Evolutionary conservation across 2,797 vertebrate species (phyloP).

Genomic region (Mus spretus): DNA sequence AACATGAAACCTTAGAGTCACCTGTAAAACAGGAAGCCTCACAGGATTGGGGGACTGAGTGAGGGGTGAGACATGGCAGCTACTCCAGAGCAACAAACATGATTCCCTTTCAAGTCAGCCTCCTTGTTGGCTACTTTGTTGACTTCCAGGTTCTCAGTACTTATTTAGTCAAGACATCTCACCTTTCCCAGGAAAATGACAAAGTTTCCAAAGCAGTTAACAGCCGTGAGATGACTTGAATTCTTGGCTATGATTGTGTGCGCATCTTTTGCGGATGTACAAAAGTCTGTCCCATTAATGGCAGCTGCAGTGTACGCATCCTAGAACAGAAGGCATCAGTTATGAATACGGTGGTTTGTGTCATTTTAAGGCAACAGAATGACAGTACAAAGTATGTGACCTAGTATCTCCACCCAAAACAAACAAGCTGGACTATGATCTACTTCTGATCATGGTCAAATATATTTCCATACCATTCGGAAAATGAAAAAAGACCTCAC

Average conservation of each 20-base stretch:
- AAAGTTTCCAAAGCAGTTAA: constrained; percentile 88
- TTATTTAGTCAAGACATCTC: constrained; percentile 67
- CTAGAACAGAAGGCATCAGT: constrained; percentile 85
- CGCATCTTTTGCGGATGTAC: constrained; percentile 88
- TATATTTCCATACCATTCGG: neutral
- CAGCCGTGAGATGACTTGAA: constrained; percentile 82
- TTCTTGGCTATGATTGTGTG: constrained; percentile 85
- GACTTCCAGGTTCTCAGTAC: neutral
- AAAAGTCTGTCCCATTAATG: constrained; percentile 91
- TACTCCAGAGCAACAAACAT: neutral
- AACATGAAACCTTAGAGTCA: constrained; percentile 30
- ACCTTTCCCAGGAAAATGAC: constrained; percentile 91
- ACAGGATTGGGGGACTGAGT: neutral
- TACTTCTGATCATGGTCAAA: neutral
- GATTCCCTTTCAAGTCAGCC: neutral
- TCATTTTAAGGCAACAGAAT: neutral
- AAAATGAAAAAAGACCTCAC: neutral
- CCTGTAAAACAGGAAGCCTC: neutral
- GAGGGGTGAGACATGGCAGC: neutral
- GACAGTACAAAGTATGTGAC: neutral
- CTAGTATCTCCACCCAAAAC: neutral
- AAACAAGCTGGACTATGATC: neutral
- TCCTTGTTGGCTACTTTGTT: neutral
- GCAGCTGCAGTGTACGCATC: constrained; percentile 87
- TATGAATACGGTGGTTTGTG: neutral